phyloP scores from a whole-genome alignment of 2,797 vertebrate species.

The Cryptoprocta ferox region DNA sequence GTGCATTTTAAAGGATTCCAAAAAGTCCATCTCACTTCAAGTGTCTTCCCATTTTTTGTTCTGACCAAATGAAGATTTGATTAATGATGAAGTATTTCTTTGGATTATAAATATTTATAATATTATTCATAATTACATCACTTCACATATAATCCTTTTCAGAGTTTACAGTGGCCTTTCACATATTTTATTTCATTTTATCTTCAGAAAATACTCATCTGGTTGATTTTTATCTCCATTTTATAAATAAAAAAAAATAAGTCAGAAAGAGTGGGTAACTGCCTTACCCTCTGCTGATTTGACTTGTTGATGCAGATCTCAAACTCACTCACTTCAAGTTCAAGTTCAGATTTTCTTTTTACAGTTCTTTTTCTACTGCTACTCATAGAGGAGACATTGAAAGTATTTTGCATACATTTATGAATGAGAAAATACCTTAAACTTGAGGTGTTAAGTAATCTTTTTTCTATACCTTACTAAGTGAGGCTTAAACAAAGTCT shows the following conservation, averaged over 20 bases:
- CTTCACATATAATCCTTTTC: background rate
- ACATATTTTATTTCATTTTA: background rate
- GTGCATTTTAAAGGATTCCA: background rate
- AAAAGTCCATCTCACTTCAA: background rate
- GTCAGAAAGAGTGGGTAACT: background rate
- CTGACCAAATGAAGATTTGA: background rate
- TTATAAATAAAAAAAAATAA: background rate
- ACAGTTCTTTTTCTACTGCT: background rate
- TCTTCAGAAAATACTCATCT: background rate
- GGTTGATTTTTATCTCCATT: background rate
- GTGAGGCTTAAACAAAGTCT: background rate
- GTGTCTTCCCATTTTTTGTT: background rate
- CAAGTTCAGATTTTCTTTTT: background rate
- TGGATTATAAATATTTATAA: background rate
- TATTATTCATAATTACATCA: background rate
- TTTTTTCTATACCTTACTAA: background rate
- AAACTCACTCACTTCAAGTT: background rate
- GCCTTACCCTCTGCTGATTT: background rate
- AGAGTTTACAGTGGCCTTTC: background rate
- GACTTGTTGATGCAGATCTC: background rate
- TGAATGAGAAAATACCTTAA: conserved; percentile 10
- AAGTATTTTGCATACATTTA: background rate
- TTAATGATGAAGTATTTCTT: background rate
- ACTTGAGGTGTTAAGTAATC: background rate
- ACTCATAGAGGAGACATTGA: background rate